Base-by-base conservation (phyloP, 2,888 invertebrate species). In the Drosophila setosimentum region DNA sequence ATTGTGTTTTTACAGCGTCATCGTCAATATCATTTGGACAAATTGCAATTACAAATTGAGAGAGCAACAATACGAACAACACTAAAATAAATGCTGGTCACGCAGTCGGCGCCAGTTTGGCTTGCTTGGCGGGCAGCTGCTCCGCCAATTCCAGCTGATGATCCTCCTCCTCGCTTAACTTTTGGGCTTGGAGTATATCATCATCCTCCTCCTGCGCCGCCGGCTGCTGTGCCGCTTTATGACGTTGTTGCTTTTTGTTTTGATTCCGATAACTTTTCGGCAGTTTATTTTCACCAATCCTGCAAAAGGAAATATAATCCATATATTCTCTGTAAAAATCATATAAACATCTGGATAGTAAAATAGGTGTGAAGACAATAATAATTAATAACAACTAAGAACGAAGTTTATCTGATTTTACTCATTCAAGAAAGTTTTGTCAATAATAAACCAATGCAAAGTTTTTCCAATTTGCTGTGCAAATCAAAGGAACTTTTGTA, bases 201-300 rank as follows among this genome's bases (percentile, higher is more conserved):
- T 18, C 35, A 35, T 49, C 48, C 13, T 13, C 35, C 16, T 35
- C 51, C 7, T 40, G 45, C 27, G 24, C 32, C 5, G 21, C 13
- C 49, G 49, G 29, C 48, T 73, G 66, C n/a, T 70, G 66, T 16
- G 59, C 42, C 18, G 70, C 53, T 73, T 82, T 73, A 60, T 76
- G 80, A 13, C 90, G 90, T 29, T 94, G 94, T 30, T 94, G 94
- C 69, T 95, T 93, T 86, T 96, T 96, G 83, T 96, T 96, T 91
- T 96, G 96, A 91, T 96, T 96, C 33, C 92, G 94, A 78, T 94
- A 93, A 60, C 95, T 95, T 87, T 96, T 96, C 0, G 94, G 90
- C 73, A 94, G 94, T 89, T 94, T 95, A 13, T 94, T 94, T 32
- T 95, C 95, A 1, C 95, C 95, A 65, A 95, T 93, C 94, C 96